A percentile compares a stretch with the other conserved stretches of the same genome.
Evolutionary conservation across 92 coral and sea anemone genomes (phyloP).

Genomic region (Palythoa grandis): DNA sequence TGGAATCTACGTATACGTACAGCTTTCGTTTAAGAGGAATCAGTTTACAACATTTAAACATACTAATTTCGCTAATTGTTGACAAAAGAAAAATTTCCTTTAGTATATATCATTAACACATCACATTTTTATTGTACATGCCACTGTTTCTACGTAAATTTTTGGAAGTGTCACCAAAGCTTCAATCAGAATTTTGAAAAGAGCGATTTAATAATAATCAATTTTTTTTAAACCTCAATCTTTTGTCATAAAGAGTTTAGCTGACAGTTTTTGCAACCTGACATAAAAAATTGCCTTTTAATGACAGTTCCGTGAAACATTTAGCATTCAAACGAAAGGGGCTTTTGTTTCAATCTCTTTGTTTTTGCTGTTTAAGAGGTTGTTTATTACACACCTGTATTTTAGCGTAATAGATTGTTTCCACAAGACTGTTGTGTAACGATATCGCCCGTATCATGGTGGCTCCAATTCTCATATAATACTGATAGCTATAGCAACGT

Average conservation of each 20-base stretch:
- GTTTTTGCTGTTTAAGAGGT: neutral
- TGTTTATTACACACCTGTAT: constrained; percentile 19
- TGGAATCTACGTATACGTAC: too few species aligned
- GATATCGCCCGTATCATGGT: neutral
- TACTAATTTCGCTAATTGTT: too few species aligned
- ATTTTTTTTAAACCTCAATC: too few species aligned
- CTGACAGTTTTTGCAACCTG: neutral
- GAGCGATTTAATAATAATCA: neutral
- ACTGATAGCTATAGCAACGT: constrained; percentile 30
- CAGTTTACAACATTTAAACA: too few species aligned
- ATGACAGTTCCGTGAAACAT: neutral
- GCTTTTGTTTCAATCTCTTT: constrained; percentile 24
- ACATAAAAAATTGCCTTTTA: neutral
- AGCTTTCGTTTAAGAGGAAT: too few species aligned
- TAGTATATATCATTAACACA: too few species aligned
- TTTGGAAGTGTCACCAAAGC: neutral
- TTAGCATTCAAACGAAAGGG: constrained; percentile 26
- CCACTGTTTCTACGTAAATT: too few species aligned
- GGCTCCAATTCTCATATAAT: neutral
- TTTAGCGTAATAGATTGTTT: constrained; percentile 33
- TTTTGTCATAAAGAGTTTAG: neutral
- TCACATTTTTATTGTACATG: too few species aligned
- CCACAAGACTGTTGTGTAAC: neutral
- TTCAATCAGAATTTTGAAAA: neutral
- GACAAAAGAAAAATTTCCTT: too few species aligned